Conservation (phyloP, 2,888 invertebrate species). For the Geotrupes spiniger region DNA sequence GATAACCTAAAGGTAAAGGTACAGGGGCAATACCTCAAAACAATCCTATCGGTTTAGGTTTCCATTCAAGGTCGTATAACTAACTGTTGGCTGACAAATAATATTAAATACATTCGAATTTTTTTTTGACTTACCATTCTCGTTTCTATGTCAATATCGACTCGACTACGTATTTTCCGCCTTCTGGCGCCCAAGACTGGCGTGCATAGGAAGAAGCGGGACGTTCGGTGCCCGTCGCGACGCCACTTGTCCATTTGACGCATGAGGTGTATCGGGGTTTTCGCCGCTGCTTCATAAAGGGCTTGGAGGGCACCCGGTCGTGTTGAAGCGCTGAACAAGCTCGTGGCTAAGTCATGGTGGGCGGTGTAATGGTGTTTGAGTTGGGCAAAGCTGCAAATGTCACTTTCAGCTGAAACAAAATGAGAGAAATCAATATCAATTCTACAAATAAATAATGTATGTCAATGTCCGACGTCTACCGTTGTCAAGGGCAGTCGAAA, state of each 20-base stretch:
- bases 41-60: too few species aligned
- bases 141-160: constrained; percentile 84
- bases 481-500: background rate
- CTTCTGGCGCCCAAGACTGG: constrained; percentile 74
- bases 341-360: constrained; percentile 62
- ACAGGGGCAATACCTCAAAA: too few species aligned
- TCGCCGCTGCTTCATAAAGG: constrained; percentile 76
- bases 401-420: constrained; percentile 81
- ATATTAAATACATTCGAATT: too few species aligned
- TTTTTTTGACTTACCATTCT: constrained; percentile 85
- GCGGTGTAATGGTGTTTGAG: constrained; percentile 75
- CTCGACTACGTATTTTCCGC: constrained; percentile 64
- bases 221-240: constrained; percentile 61
- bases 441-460: background rate
- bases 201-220: constrained; percentile 75
- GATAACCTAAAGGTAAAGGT: too few species aligned
- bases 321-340: constrained; percentile 72
- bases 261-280: constrained; percentile 61
- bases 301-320: constrained; percentile 73
- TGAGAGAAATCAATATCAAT: constrained; percentile 7
- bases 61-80: too few species aligned
- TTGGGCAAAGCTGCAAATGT: constrained; percentile 81
- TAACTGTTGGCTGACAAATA: too few species aligned
- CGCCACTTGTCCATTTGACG: constrained; percentile 66
- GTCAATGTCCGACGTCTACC: background rate